Base-by-base conservation (phyloP, 2,797 vertebrate genomes). In the Alectoris magna region DNA sequence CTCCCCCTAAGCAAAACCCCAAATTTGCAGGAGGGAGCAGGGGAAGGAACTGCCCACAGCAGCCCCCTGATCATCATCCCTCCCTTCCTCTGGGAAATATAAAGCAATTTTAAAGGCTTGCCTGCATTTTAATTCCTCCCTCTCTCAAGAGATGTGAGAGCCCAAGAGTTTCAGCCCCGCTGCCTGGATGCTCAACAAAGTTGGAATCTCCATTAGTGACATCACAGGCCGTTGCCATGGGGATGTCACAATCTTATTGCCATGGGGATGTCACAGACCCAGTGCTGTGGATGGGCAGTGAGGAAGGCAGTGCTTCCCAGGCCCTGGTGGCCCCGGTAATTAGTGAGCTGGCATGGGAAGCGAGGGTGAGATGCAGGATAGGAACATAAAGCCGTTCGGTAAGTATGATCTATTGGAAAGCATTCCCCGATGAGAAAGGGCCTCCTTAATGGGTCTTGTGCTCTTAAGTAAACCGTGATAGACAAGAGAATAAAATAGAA, bases 221-320 rank as follows among this genome's bases (percentile, higher is more conserved):
- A 94, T 93, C 94, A 96, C 11, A 0, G 56, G 31, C 51, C 0
- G 94, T 97, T 97, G 91, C 96, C 92, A 96, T 94, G 87, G 95
- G 84, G 96, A 97, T 95, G 39, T 91, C 94, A 94, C 95, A 97
- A 95, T 93, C 95, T 36, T 76, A 75, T 81, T n/a, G 1, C 62
- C 58, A 63, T 81, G 96, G 87, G 77, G 29, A 5, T 11, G 11
- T 26, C 48, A 49, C 48, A 49, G 48, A 49, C 48, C 8, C 48
- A 49, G 48, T 49, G 48, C 71, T 9, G 14, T 31, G 62, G 84
- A 93, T 8, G 68, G 87, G 81, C 84, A 36, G 69, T 62, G 36
- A 48, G 78, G 89, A 76, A 95, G 74, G 66, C 58, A 79, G 80
- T 2, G 46, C 86, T 91, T 93, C 71, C 93, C 72, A 68, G 6